These are phyloP conservation scores for Festucalex cinctus DNA, from an alignment of 2,113 vertebrate species.

Conservation along the genomic window DNA sequence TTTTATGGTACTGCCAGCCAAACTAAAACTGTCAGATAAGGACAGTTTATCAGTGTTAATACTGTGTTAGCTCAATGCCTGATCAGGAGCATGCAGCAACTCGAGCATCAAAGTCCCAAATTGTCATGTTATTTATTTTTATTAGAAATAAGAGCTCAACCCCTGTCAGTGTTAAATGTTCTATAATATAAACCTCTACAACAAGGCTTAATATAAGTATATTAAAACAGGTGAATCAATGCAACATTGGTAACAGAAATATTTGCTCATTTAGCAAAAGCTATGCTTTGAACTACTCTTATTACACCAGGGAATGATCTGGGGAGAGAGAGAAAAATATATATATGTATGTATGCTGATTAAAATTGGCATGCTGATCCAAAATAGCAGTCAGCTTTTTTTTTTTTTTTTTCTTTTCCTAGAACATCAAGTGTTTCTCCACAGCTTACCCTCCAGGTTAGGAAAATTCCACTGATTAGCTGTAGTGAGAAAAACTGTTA, in stretches of 20 bases:
- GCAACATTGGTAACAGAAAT: slow-evolving; percentile 65
- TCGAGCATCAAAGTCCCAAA: slow-evolving; percentile 5
- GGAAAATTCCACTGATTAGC: too few species aligned
- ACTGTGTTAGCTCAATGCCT: background rate
- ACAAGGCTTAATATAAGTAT: slow-evolving; percentile 72
- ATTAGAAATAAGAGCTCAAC: slow-evolving; percentile 70
- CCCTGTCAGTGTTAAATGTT: slow-evolving; percentile 65
- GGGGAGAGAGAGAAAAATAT: too few species aligned
- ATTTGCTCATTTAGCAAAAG: slow-evolving; percentile 46
- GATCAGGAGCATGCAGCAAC: background rate
- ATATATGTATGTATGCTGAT: too few species aligned
- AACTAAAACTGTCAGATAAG: background rate
- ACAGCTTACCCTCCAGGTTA: too few species aligned
- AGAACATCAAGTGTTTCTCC: too few species aligned
- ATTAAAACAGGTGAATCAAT: slow-evolving; percentile 70
- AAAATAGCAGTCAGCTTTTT: too few species aligned
- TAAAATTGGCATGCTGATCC: too few species aligned
- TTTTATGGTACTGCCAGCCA: too few species aligned
- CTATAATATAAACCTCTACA: slow-evolving; percentile 70
- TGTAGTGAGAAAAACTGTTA: too few species aligned
- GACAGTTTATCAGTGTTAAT: background rate
- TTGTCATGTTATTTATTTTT: slow-evolving; percentile 63
- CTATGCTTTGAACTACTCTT: slow-evolving; percentile 54
- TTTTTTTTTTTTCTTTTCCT: too few species aligned
- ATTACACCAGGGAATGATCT: background rate